Base-by-base conservation (phyloP, 2,888 invertebrate genomes). In the Nematopogon swammerdamellus region DNA sequence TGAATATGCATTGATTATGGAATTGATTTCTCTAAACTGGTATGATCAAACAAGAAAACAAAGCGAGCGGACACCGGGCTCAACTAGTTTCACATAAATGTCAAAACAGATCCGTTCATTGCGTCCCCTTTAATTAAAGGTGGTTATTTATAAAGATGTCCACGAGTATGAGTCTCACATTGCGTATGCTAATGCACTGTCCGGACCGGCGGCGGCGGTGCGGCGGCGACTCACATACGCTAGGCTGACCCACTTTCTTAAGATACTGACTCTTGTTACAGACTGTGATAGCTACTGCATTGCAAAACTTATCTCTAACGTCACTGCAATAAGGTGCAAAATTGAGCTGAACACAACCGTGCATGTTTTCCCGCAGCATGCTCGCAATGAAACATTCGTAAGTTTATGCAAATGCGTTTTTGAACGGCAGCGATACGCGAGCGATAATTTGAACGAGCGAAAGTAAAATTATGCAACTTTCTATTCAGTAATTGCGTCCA, bases 381-480 rank as follows among this genome's bases (percentile, higher is more conserved):
- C 10, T 25, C 10, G 25, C 25, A 14, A 3, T 8, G 11, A 36
- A 14, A 14, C 6, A 62, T 10, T 25, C 17, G 43, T 49, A 44
- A 42, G 29, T 64, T 61, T 61, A 70, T 70, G 73, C 66, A 70
- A 71, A 74, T 68, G 59, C 59, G 59, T 55, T 57, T 62, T 69
- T 70, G 61, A 65, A 72, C 46, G 69, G 65, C 65, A 60, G 67
- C 69, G 67, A 70, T 67, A 65, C 62, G 59, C 61, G 58, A 63
- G 62, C 67, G 64, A 70, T 71, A 67, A 72, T 68, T 72, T 70
- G 57, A 60, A 59, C 60, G 59, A 72, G 76, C 72, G 76, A 79
- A 79, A 76, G 79, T 74, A 59, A 69, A 67, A 70, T 79, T 76
- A 79, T 68, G 79, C 74, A 79, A 79, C 75, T 77, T 76, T 77